These are phyloP conservation scores for Rhimphoctona megacephalus DNA, from an alignment of 2,888 invertebrate species.

Conservation along the genomic window DNA sequence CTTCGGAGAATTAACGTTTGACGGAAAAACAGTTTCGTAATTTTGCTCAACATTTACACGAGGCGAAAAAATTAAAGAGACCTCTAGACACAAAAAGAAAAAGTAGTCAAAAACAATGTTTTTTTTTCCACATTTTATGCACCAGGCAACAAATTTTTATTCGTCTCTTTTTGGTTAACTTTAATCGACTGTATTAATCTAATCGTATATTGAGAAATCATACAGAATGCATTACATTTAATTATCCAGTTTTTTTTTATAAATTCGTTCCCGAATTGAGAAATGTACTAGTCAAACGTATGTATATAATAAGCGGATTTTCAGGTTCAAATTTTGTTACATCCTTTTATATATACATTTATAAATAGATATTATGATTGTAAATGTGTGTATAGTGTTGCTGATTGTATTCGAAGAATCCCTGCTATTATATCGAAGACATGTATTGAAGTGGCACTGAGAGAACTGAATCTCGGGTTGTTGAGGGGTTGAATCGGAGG, in stretches of 20 bases:
- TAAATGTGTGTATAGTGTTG: background rate
- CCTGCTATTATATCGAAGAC: conserved; percentile 16
- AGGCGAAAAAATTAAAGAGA: background rate
- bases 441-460: conserved; percentile 63
- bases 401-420: conserved; percentile 30
- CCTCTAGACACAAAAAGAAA: background rate
- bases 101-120: background rate
- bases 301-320: too few relatives aligned
- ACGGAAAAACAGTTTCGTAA: conserved; percentile 26
- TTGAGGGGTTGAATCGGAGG: conserved; percentile 65
- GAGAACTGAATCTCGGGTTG: conserved; percentile 56
- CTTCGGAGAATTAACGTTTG: conserved; percentile 60
- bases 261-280: too few relatives aligned
- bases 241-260: too few relatives aligned
- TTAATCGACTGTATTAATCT: too few relatives aligned
- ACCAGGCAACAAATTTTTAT: too few relatives aligned
- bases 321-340: too few relatives aligned
- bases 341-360: too few relatives aligned
- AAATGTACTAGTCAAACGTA: too few relatives aligned
- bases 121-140: too few relatives aligned
- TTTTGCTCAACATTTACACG: conserved; percentile 4
- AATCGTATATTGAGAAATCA: too few relatives aligned
- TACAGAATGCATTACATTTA: too few relatives aligned
- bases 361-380: background rate
- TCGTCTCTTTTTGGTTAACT: too few relatives aligned